Conservation (phyloP, 2,113 vertebrate genomes). For the Puffinus mauretanicus region DNA sequence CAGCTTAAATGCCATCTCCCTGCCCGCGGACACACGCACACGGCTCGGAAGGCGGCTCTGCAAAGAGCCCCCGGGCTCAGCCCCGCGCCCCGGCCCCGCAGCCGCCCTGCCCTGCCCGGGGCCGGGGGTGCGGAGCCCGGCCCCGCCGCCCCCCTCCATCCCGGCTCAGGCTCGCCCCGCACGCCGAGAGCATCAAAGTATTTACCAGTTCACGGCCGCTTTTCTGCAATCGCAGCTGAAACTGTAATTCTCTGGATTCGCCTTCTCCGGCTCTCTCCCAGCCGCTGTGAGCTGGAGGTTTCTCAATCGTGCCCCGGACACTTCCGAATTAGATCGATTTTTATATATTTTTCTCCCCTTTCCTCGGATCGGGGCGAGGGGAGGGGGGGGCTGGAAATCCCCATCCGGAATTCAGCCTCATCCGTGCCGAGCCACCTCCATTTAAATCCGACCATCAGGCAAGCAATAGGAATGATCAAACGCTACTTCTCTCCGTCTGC, state of each 20-base stretch:
- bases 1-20: not conserved
- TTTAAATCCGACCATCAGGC: conserved; percentile 79
- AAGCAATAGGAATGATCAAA: conserved; percentile 74
- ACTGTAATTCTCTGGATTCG: conserved; percentile 34
- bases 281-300: conserved; percentile 40
- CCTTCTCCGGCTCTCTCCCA: not conserved
- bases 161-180: conserved; percentile 12
- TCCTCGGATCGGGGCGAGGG: conserved; percentile 20
- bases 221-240: conserved; percentile 4
- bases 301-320: conserved; percentile 61
- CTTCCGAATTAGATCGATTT: conserved; percentile 70
- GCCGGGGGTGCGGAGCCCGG: not conserved
- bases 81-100: not conserved
- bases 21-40: not conserved
- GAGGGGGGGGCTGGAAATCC: not conserved
- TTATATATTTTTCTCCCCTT: conserved; percentile 51
- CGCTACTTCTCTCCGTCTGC: conserved; percentile 77
- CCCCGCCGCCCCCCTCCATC: not conserved
- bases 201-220: conserved; percentile 73
- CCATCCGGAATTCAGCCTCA: conserved; percentile 62
- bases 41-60: not conserved
- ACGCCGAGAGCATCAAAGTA: conserved; percentile 68
- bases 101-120: not conserved
- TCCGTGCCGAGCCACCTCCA: conserved; percentile 71
- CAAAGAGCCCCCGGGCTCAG: not conserved